phyloP scores from a whole-genome alignment of 2,797 vertebrate genomes.

The Coregonus ussuriensis region DNA sequence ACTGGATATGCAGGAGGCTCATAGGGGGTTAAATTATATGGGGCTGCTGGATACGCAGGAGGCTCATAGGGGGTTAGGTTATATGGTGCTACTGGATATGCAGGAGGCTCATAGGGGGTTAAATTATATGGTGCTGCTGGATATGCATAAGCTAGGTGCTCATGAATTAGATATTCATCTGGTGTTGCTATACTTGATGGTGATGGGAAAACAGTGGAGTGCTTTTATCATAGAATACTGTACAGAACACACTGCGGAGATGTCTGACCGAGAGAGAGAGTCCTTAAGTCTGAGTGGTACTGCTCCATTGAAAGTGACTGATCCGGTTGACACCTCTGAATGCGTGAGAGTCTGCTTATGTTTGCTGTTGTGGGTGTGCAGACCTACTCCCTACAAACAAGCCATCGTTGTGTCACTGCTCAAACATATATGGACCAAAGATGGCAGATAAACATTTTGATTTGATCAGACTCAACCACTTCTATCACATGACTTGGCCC shows the following conservation, averaged over 20 bases:
- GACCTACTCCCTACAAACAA: constrained; percentile 11
- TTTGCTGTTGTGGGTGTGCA: constrained; percentile 24
- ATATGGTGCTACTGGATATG: rapidly evolving
- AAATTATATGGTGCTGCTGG: not conserved
- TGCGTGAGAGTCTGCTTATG: constrained; percentile 13
- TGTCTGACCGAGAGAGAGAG: not conserved
- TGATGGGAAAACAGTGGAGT: not conserved
- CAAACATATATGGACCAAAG: not conserved
- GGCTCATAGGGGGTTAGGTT: not conserved
- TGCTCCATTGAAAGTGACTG: not conserved
- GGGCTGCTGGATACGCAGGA: not conserved
- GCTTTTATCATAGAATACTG: constrained; percentile 14
- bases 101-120: not conserved
- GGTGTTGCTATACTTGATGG: not conserved
- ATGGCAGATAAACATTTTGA: not conserved
- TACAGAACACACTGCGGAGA: constrained; percentile 8
- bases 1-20: not conserved
- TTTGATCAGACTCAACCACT: constrained; percentile 43
- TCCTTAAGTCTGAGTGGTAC: constrained; percentile 4
- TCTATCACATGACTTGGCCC: constrained; percentile 29
- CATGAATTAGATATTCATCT: not conserved
- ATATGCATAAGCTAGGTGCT: not conserved
- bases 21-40: too few species aligned
- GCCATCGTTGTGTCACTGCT: constrained; percentile 12
- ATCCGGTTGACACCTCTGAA: constrained; percentile 12